Percentiles rank a stretch among this genome's conserved stretches.
Evolutionary conservation across 2,113 vertebrate genomes (phyloP).

Genomic region (Gambusia affinis): DNA sequence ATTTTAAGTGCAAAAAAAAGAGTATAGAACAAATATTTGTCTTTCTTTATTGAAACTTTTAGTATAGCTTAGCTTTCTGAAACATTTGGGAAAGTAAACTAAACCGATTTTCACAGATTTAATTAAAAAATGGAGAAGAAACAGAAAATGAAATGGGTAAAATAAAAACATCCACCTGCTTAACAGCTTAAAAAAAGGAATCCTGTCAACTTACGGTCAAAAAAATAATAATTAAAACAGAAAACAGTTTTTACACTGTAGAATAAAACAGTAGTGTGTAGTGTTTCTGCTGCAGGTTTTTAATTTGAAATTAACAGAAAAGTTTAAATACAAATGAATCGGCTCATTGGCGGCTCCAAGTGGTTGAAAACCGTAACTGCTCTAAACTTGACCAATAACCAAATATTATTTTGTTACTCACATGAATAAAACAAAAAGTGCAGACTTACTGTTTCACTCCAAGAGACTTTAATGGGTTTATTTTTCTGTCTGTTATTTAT

Average conservation of each 20-base stretch:
- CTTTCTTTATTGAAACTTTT: too few relatives aligned
- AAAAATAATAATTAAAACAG: not conserved
- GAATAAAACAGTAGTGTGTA: not conserved
- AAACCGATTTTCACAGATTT: too few relatives aligned
- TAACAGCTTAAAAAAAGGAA: not conserved
- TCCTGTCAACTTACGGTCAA: not conserved
- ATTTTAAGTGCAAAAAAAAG: constrained; percentile 25
- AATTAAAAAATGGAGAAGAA: not conserved
- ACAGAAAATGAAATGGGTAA: not conserved
- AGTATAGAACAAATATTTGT: not conserved
- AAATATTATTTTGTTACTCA: too few relatives aligned
- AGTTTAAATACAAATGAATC: not conserved
- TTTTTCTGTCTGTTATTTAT: too few relatives aligned
- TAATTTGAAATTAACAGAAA: not conserved
- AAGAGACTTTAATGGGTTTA: too few relatives aligned
- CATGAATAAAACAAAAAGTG: too few relatives aligned
- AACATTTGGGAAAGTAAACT: too few relatives aligned
- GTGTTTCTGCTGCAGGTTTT: too few relatives aligned
- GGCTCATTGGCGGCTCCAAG: not conserved
- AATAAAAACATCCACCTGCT: not conserved
- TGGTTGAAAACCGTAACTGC: constrained; percentile 10
- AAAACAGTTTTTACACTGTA: not conserved
- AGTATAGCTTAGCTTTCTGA: not conserved
- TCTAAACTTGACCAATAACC: too few relatives aligned
- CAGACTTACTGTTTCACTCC: too few relatives aligned